Base-by-base conservation (phyloP, 2,888 invertebrate species). In the Dugesia japonica region DNA sequence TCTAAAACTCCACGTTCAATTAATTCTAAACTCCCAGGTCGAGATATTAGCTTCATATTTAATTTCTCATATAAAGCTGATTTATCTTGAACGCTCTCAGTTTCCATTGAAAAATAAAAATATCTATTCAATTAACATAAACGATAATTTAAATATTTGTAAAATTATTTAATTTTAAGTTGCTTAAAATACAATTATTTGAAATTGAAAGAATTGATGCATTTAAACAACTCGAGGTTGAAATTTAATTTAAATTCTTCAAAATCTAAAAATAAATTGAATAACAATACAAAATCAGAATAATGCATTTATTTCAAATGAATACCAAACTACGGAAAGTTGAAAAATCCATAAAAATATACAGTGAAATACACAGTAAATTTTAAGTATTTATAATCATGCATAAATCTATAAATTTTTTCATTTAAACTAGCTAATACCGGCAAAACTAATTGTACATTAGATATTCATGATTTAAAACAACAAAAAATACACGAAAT, bases 11-110 rank as follows among this genome's bases (percentile, higher is more conserved):
- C 77, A 4, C 33, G 38, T 26, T 77, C 77, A 76, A 76, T 42
- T 56, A 77, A 56, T 71, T 77, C 77, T 26, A 77, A 56, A 73
- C 77, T 77, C 42, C 77, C 77, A 26, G 77, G 77, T n/a, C 77
- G 42, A 17, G 77, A 75, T 1, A 26, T 26, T 7, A 77, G 31
- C 28, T 77, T 77, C 33, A 42, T 20, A 28, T 76, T 77, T 33
- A 77, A 56, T 26, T 74, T 74, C 38, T 76, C 76, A 23, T 38
- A 33, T 26, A 76, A 42, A 13, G n/a, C n/a, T n/a, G 56, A 56
- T 56, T n/a, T 4, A 56, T 56, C 56, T 4, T 4, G 4, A 13
- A 56, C 23, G n/a, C 56, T 56, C 17, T 56, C 56, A 20, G 23
- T 56, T 56, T 56, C 56, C 56, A 56, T 56, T 4, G 4, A 20